phyloP scores from a whole-genome alignment of 2,888 invertebrate genomes.

The Willowsia nigromaculata region DNA sequence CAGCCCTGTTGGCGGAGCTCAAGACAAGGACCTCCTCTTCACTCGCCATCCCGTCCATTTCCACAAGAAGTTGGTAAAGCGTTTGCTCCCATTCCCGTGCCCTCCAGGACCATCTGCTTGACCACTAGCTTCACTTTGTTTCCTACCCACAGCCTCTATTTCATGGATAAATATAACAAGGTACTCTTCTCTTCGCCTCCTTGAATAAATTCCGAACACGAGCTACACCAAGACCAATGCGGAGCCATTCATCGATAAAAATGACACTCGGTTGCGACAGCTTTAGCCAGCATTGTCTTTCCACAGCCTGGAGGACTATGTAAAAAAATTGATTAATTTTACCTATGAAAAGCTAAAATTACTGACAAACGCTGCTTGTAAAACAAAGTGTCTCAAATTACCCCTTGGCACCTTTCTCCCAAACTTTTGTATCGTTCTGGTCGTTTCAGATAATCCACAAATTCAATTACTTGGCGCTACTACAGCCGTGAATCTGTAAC shows the following conservation, averaged over 20 bases:
- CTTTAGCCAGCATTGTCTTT: slow-evolving; percentile 94
- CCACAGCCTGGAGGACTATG: slow-evolving; percentile 99
- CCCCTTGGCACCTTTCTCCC: no score
- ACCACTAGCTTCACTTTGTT: slow-evolving; percentile 83
- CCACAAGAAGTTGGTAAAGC: slow-evolving; percentile 96
- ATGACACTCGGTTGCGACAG: slow-evolving; percentile 99
- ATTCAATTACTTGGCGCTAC: no score
- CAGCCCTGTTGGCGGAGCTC: slow-evolving; percentile 97
- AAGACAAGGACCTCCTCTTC: slow-evolving; percentile 96
- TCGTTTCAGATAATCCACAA: no score
- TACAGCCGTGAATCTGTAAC: no score
- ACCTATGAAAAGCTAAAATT: no score
- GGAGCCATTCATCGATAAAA: slow-evolving; percentile 98
- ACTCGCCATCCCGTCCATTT: slow-evolving; percentile 99
- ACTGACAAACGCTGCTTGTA: no score
- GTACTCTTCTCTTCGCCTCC: slow-evolving; percentile 93
- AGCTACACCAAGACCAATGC: slow-evolving; percentile 99
- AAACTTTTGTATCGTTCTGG: no score
- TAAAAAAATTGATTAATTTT: no score
- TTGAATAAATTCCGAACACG: slow-evolving; percentile 96
- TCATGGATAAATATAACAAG: slow-evolving; percentile 99
- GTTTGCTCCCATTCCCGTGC: slow-evolving; percentile 98
- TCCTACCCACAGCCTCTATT: slow-evolving; percentile 97
- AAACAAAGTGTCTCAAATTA: no score
- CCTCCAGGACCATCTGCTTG: slow-evolving; percentile 82